Evolutionary conservation across 2,113 vertebrate species (phyloP).

Genomic region (Caranx melampygus): DNA sequence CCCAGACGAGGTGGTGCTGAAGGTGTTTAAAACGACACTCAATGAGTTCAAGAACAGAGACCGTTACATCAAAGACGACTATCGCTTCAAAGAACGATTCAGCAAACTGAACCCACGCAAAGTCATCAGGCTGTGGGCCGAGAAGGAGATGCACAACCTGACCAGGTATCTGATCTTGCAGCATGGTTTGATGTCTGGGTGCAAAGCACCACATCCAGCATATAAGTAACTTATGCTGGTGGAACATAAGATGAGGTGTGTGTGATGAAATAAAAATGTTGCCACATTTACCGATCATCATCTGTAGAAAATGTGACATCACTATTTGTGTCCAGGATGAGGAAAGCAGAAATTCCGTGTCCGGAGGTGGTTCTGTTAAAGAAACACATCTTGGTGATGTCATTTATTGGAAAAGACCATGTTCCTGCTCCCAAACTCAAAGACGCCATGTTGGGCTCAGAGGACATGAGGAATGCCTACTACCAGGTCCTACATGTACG

Average conservation of each 20-base stretch:
- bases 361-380: constrained; percentile 93
- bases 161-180: constrained; percentile 81
- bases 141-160: constrained; percentile 99
- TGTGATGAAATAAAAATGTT: too few relatives aligned
- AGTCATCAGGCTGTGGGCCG: constrained; percentile 97
- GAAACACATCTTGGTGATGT: constrained; percentile 98
- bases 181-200: too few relatives aligned
- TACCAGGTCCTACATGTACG: constrained; percentile 83
- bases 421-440: constrained; percentile 96
- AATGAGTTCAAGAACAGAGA: constrained; percentile 98
- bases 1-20: constrained; percentile 93
- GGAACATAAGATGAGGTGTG: too few relatives aligned
- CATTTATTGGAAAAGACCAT: constrained; percentile 96
- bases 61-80: constrained; percentile 99
- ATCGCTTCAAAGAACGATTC: constrained; percentile 97
- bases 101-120: constrained; percentile 98
- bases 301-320: too few relatives aligned
- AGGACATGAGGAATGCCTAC: constrained; percentile 93
- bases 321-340: constrained; percentile 86
- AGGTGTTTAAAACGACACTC: constrained; percentile 98
- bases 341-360: constrained; percentile 91
- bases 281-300: too few relatives aligned
- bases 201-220: too few relatives aligned
- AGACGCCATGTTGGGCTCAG: constrained; percentile 87
- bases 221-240: too few relatives aligned